Conservation (phyloP, 1,140 invertebrate species). For the Pteromalus puparum region DNA sequence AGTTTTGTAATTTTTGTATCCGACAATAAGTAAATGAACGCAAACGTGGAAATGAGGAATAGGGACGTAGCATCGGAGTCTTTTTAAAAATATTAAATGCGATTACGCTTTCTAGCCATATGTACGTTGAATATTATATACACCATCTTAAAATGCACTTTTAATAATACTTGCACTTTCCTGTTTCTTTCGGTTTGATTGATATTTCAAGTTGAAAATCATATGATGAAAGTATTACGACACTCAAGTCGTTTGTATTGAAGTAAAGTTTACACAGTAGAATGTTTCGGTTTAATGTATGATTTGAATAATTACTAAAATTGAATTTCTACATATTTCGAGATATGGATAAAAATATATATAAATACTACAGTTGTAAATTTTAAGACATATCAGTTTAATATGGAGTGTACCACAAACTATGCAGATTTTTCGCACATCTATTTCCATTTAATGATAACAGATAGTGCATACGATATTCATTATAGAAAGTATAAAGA, state of each 20-base stretch:
- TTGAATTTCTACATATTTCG: too few species aligned
- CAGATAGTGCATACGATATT: too few species aligned
- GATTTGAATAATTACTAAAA: too few species aligned
- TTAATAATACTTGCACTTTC: constrained; percentile 20
- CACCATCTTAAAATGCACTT: background rate
- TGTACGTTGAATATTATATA: background rate
- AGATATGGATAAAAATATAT: too few species aligned
- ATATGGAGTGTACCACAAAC: too few species aligned
- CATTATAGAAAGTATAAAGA: too few species aligned
- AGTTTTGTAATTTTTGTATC: constrained; percentile 47
- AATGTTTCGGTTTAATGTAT: background rate
- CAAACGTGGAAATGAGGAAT: background rate
- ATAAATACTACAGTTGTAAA: too few species aligned
- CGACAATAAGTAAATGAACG: constrained; percentile 33
- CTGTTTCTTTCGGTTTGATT: background rate
- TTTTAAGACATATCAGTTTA: too few species aligned
- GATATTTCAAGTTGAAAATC: background rate
- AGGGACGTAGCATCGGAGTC: background rate
- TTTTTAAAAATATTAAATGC: background rate
- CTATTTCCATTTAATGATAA: too few species aligned
- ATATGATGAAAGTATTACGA: constrained; percentile 15
- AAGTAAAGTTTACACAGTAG: background rate
- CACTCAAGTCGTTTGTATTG: background rate
- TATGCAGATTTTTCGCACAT: too few species aligned
- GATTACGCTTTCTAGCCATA: background rate